Evolutionary conservation across 2,797 vertebrate species (phyloP), one percentile per base, ranked within the genome.

Genomic region (Lepidocolaptes lacrymiger): DNA sequence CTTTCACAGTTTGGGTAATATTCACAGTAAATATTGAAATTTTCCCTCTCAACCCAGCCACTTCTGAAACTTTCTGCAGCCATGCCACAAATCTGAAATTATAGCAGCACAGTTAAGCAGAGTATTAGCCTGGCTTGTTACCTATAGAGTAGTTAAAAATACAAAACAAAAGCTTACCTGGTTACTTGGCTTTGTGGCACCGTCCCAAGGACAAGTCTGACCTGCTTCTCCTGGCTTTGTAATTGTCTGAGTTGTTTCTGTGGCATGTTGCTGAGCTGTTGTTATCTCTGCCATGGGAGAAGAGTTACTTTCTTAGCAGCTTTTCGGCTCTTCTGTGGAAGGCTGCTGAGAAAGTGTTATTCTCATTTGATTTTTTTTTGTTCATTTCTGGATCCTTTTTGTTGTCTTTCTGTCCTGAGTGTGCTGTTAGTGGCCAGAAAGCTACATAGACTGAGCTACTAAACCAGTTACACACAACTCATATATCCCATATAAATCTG

Each of bases 31-130:
- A 88, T 58, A 39, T 15, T 0, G 1, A 71, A 49, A 71, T 83
- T 94, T 91, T 89, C 85, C 85, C 90, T 96, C 91, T 94, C 32
- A 94, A 77, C 85, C 91, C 91, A 95, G 72, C 20, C 43, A 58
- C 71, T 94, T 80, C 78, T 59, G 19, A 86, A 87, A 74, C 36
- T 56, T 89, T 75, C 44, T 64, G 30, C 52, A 85, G 48, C 61
- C 77, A 89, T 74, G 22, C 32, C 34, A 32, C 37, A 79, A 76
- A 74, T 46, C 27, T 88, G 80, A 74, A 82, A 75, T 56, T 28
- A 10, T 17, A 67, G n/a, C 18, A 74, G 46, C 27, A n/a, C 16
- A 54, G 30, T 67, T 58, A 79, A 74, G 41, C 21, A 34, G 17
- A 88, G 12, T 36, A 67, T 78, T 59, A 73, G 34, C 43, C 79